Evolutionary conservation across 1,140 invertebrate genomes (phyloP).

Genomic region (Listronotus bonariensis): DNA sequence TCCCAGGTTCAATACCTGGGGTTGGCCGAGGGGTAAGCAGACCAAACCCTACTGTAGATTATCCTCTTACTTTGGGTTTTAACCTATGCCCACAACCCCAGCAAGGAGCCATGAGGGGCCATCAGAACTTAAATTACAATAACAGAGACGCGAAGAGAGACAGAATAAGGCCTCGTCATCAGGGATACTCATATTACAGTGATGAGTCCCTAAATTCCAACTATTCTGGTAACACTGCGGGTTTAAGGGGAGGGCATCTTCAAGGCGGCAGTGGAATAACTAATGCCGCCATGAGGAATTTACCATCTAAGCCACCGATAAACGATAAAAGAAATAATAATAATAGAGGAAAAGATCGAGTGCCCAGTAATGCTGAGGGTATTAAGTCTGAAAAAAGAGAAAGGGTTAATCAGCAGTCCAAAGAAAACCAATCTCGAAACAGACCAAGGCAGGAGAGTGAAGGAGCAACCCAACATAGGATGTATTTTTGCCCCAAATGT

Average conservation of each 20-base stretch:
- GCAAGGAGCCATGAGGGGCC: too few relatives aligned
- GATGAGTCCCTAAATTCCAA: slow-evolving; percentile 2
- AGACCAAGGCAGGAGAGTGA: neutral
- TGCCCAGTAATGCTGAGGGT: neutral
- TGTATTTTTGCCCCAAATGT: slow-evolving; percentile 23
- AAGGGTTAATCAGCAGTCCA: neutral
- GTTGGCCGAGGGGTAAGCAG: too few relatives aligned
- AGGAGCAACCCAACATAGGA: neutral
- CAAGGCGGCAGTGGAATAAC: neutral
- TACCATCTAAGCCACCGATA: neutral
- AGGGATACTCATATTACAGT: slow-evolving; percentile 3
- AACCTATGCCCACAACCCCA: too few relatives aligned
- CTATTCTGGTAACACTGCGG: neutral
- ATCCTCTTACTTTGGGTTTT: too few relatives aligned
- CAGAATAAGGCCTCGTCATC: neutral
- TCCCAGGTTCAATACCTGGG: too few relatives aligned
- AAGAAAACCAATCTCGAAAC: neutral
- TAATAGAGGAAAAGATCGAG: neutral
- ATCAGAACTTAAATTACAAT: too few relatives aligned
- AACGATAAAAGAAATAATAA: neutral
- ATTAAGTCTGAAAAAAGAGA: neutral
- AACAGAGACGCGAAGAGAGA: neutral
- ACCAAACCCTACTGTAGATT: too few relatives aligned
- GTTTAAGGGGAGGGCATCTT: neutral
- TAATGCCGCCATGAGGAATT: neutral